phyloP scores from a whole-genome alignment of 1,140 invertebrate genomes.

The Tachypleus tridentatus region DNA sequence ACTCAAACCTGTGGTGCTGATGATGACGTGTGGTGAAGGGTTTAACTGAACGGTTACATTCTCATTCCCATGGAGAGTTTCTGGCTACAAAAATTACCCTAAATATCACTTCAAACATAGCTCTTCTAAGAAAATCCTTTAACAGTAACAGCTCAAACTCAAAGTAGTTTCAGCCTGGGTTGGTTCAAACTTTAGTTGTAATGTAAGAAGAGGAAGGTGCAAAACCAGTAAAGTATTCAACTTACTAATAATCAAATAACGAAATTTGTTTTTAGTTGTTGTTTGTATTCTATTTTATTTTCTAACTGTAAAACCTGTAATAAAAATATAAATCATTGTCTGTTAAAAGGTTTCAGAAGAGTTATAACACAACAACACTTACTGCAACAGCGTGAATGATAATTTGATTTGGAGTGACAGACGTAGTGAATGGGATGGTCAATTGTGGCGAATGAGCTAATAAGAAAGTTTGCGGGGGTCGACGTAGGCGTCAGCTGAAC shows the following conservation, averaged over 20 bases:
- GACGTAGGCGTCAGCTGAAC: constrained; percentile 8
- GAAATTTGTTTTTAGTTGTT: background rate
- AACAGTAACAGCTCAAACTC: constrained; percentile 2
- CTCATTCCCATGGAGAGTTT: background rate
- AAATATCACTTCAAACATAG: background rate
- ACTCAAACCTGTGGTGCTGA: constrained; percentile 10
- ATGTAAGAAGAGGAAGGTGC: background rate
- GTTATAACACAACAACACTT: constrained; percentile 1
- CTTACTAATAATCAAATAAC: too few relatives aligned
- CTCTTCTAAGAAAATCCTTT: constrained; percentile 3
- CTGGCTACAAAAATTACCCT: too few relatives aligned
- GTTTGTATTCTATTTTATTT: background rate
- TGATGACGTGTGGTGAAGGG: constrained; percentile 8
- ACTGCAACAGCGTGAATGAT: constrained; percentile 16
- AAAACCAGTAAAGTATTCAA: background rate
- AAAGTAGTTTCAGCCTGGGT: background rate
- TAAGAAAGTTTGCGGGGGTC: constrained; percentile 11
- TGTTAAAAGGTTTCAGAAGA: background rate
- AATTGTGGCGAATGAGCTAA: constrained; percentile 9
- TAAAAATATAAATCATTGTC: background rate
- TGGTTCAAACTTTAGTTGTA: background rate
- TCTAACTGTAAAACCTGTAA: background rate
- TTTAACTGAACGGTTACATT: constrained; percentile 11
- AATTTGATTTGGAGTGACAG: constrained; percentile 14
- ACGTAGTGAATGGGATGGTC: constrained; percentile 11